phyloP scores from a whole-genome alignment of 2,113 vertebrate species.

The Blennius ocellaris region DNA sequence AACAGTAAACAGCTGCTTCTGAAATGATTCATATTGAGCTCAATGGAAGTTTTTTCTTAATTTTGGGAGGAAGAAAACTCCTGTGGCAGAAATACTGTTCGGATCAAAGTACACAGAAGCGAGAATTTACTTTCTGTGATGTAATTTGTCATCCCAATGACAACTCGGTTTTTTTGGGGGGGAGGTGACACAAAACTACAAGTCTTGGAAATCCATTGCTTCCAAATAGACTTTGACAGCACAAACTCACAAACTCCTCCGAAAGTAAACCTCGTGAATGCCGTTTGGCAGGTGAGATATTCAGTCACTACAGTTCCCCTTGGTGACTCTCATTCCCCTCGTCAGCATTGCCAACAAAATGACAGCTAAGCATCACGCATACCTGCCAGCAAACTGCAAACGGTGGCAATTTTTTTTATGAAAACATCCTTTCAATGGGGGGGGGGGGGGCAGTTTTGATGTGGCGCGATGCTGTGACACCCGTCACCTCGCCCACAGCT shows the following conservation, averaged over 20 bases:
- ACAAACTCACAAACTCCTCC: constrained; percentile 27
- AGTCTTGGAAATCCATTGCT: background rate
- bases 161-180: constrained; percentile 14
- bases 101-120: background rate
- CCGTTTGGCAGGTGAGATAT: constrained; percentile 55
- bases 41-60: background rate
- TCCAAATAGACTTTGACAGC: constrained; percentile 30
- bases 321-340: constrained; percentile 61
- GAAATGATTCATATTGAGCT: constrained; percentile 26
- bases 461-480: constrained; percentile 51
- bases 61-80: background rate
- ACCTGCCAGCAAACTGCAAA: constrained; percentile 58
- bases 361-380: constrained; percentile 65
- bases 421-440: constrained; percentile 35
- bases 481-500: constrained; percentile 41
- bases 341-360: constrained; percentile 66
- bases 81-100: background rate
- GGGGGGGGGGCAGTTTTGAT: constrained; percentile 47
- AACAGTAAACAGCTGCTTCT: constrained; percentile 41
- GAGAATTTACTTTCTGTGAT: constrained; percentile 6
- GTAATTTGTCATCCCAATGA: background rate
- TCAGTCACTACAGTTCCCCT: constrained; percentile 59
- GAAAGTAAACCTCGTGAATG: constrained; percentile 43
- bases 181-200: constrained; percentile 17
- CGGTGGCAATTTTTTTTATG: constrained; percentile 48